Evolutionary conservation across 2,888 invertebrate species (phyloP).

Genomic region (Sipha maydis): DNA sequence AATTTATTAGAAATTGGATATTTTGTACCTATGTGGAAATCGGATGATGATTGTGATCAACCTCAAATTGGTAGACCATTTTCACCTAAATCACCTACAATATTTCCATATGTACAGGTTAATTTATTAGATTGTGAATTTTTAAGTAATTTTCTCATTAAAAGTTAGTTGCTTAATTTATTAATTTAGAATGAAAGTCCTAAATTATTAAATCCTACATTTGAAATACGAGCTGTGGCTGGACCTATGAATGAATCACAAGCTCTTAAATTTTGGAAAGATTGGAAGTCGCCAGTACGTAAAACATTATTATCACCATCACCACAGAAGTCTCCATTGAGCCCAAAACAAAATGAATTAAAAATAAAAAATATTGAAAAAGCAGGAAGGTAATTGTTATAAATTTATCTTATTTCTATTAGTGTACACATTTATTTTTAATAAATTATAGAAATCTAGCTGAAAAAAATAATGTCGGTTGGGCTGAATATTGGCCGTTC

Average conservation of each 20-base stretch:
- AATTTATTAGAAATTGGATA: slow-evolving; percentile 78
- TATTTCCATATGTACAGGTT: slow-evolving; percentile 39
- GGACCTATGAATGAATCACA: slow-evolving; percentile 87
- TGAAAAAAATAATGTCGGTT: slow-evolving; percentile 77
- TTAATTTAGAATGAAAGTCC: slow-evolving; percentile 29
- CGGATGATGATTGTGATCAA: slow-evolving; percentile 79
- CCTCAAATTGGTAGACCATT: slow-evolving; percentile 80
- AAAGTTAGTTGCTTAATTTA: not conserved
- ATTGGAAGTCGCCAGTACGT: slow-evolving; percentile 73
- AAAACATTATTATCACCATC: slow-evolving; percentile 52
- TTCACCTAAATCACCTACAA: slow-evolving; percentile 61
- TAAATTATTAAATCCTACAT: slow-evolving; percentile 76
- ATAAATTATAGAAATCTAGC: slow-evolving; percentile 73
- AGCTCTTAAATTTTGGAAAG: slow-evolving; percentile 78
- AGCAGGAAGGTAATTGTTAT: slow-evolving; percentile 74
- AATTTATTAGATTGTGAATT: slow-evolving; percentile 5
- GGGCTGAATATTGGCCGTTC: slow-evolving; percentile 96
- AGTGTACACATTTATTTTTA: slow-evolving; percentile 34
- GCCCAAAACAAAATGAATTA: slow-evolving; percentile 32
- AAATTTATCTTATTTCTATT: slow-evolving; percentile 39
- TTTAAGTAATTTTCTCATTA: not conserved
- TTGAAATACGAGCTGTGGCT: slow-evolving; percentile 86
- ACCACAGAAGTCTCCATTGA: slow-evolving; percentile 30
- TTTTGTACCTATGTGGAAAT: slow-evolving; percentile 88
- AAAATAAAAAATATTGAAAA: slow-evolving; percentile 86